Percentiles rank a stretch among this genome's conserved stretches.
These are phyloP conservation scores for Meliscaeva auricollis DNA, from an alignment of 2,888 invertebrate species.

Conservation along the genomic window DNA sequence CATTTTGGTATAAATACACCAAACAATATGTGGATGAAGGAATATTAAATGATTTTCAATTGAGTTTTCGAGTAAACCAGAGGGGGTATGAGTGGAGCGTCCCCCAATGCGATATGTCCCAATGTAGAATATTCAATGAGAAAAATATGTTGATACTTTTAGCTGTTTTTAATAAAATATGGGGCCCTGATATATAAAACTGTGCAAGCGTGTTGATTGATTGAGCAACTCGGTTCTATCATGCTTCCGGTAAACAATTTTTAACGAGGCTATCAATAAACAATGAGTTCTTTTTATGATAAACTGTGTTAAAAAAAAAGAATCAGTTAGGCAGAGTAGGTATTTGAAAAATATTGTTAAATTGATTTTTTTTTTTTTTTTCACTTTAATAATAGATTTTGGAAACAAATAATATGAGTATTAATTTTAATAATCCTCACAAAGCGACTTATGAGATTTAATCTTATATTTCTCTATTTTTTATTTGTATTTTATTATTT, in stretches of 20 bases:
- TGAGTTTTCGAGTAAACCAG: constrained; percentile 19
- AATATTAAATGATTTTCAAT: constrained; percentile 71
- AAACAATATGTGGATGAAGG: constrained; percentile 38
- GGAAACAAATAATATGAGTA: too few relatives aligned
- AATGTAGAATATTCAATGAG: constrained; percentile 30
- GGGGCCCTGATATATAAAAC: neutral
- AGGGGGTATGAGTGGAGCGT: neutral
- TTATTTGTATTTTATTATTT: too few relatives aligned
- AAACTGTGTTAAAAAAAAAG: neutral
- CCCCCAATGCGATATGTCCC: neutral
- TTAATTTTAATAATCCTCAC: too few relatives aligned
- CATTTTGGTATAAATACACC: constrained; percentile 3
- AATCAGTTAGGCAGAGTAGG: too few relatives aligned
- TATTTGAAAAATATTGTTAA: too few relatives aligned
- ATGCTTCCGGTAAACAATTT: constrained; percentile 33
- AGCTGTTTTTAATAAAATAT: constrained; percentile 47
- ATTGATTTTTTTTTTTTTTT: too few relatives aligned
- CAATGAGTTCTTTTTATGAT: constrained; percentile 13
- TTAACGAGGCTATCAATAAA: constrained; percentile 16
- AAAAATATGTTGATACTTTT: constrained; percentile 24
- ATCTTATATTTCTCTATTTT: too few relatives aligned
- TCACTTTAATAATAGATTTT: too few relatives aligned
- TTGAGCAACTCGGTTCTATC: constrained; percentile 2
- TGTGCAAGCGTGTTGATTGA: constrained; percentile 31
- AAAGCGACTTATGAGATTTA: too few relatives aligned